Evolutionary conservation across 2,113 vertebrate genomes (phyloP).

Genomic region (Perca fluviatilis): DNA sequence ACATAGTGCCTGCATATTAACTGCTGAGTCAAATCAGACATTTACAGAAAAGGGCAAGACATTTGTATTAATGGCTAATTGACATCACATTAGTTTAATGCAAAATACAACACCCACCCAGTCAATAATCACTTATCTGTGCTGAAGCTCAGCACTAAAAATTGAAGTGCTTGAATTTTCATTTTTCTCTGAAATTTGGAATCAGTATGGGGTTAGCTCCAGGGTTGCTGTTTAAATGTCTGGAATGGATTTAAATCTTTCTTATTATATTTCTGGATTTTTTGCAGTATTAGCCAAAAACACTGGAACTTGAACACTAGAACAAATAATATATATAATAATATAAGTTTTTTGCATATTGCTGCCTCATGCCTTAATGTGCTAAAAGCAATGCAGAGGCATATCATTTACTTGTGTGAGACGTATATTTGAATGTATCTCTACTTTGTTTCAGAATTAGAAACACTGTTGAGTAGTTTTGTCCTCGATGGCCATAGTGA

Average conservation of each 20-base stretch:
- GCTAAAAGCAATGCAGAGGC: background rate
- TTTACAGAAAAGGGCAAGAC: constrained; percentile 75
- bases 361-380: background rate
- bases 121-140: constrained; percentile 68
- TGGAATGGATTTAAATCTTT: background rate
- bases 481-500: constrained; percentile 18
- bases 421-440: background rate
- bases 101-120: constrained; percentile 75
- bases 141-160: constrained; percentile 61
- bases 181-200: constrained; percentile 48
- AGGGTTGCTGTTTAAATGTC: constrained; percentile 35
- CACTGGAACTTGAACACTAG: no score
- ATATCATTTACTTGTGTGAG: background rate
- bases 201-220: constrained; percentile 44
- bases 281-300: constrained; percentile 7
- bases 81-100: constrained; percentile 85
- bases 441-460: constrained; percentile 37
- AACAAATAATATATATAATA: background rate
- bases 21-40: constrained; percentile 80
- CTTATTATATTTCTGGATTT: constrained; percentile 13
- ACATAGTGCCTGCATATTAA: constrained; percentile 71
- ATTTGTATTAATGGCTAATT: constrained; percentile 87
- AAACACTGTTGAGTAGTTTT: constrained; percentile 23
- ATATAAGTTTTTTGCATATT: background rate
- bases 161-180: constrained; percentile 43